A percentile compares a stretch with the other conserved stretches of the same genome.
phyloP scores from a whole-genome alignment of 2,888 invertebrate species.

The Peribatodes rhomboidaria region DNA sequence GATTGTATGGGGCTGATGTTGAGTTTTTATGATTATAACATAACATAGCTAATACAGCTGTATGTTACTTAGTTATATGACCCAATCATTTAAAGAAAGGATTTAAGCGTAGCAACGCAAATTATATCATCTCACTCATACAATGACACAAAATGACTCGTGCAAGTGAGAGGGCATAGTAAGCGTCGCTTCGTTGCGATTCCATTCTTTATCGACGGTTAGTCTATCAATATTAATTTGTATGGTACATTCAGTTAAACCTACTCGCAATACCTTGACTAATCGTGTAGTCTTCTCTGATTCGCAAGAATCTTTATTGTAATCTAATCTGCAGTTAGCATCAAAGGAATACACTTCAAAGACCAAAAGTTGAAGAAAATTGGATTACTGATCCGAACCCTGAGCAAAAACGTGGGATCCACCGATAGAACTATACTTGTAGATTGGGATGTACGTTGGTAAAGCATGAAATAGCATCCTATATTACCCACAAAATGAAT shows the following conservation, averaged over 20 bases:
- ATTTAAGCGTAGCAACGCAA: no score
- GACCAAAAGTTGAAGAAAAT: constrained; percentile 42
- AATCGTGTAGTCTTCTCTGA: neutral
- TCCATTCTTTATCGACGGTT: no score
- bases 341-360: constrained; percentile 46
- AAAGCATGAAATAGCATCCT: neutral
- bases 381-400: constrained; percentile 37
- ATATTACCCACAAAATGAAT: neutral
- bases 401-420: constrained; percentile 21
- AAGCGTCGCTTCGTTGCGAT: no score
- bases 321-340: constrained; percentile 42
- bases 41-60: no score
- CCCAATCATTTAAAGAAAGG: no score
- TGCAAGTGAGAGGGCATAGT: no score
- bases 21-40: no score
- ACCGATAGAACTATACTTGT: constrained; percentile 25
- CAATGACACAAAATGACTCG: no score
- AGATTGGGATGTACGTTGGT: neutral
- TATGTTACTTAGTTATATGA: no score
- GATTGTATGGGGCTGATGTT: no score
- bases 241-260: neutral
- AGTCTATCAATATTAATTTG: neutral
- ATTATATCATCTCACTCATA: no score
- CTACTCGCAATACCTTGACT: neutral
- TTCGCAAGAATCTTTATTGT: constrained; percentile 27